These are phyloP conservation scores for Nanger granti DNA, from an alignment of 2,113 vertebrate species.

Conservation along the genomic window DNA sequence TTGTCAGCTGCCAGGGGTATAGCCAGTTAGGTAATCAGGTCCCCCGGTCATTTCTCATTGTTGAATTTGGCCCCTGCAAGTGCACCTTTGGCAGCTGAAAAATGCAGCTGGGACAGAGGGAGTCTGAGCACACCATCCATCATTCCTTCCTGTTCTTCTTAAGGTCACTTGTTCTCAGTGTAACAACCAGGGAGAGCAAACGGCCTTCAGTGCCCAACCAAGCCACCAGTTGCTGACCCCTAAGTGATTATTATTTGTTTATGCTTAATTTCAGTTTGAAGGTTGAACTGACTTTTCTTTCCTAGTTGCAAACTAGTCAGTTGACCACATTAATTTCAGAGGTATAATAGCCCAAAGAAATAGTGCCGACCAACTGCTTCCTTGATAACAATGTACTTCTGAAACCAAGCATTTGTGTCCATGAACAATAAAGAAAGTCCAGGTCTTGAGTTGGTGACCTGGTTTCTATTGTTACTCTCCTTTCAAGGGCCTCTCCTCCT, in stretches of 20 bases:
- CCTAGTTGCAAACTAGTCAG: background rate
- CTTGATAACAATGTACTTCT: background rate
- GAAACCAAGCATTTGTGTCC: background rate
- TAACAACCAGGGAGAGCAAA: background rate
- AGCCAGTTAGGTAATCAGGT: background rate
- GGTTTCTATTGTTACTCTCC: constrained; percentile 44
- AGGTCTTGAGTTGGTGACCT: constrained; percentile 26
- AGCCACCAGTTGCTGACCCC: background rate
- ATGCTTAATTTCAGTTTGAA: constrained; percentile 16
- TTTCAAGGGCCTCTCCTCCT: constrained; percentile 1
- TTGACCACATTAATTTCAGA: background rate
- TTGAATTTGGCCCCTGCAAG: background rate
- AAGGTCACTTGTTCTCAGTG: background rate
- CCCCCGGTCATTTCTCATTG: background rate
- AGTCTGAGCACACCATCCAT: constrained; percentile 1
- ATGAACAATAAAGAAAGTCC: background rate
- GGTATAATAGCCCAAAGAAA: background rate
- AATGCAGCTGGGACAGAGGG: background rate
- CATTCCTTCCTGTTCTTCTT: background rate
- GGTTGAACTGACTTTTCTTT: background rate
- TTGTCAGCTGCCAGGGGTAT: background rate
- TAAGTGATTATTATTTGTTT: background rate
- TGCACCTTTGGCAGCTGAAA: constrained; percentile 28
- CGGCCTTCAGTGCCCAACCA: background rate
- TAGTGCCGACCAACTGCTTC: background rate